Evolutionary conservation across 2,113 vertebrate genomes (phyloP).

Genomic region (Seriola aureovittata): DNA sequence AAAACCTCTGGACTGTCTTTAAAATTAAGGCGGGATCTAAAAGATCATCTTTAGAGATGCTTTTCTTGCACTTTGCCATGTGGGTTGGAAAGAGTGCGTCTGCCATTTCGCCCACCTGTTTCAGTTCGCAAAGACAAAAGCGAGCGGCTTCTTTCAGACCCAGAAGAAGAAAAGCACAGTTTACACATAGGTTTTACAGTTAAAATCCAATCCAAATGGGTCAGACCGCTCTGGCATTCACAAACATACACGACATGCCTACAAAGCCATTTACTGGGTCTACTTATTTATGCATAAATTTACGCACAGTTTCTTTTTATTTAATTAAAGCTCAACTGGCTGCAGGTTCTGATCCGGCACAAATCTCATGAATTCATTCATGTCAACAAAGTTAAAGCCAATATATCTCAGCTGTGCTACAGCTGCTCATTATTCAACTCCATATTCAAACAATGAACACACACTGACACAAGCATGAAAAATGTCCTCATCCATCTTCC

Average conservation of each 20-base stretch:
- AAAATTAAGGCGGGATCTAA: too few relatives aligned
- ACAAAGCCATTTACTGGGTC: background rate
- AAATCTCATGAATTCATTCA: slow-evolving; percentile 28
- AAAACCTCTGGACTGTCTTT: background rate
- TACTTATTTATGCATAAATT: background rate
- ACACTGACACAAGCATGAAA: slow-evolving; percentile 22
- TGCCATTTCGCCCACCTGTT: background rate
- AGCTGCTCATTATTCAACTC: slow-evolving; percentile 38
- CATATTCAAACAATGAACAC: slow-evolving; percentile 13
- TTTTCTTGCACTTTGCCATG: slow-evolving; percentile 8
- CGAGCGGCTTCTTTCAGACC: slow-evolving; percentile 25
- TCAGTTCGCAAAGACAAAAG: slow-evolving; percentile 26
- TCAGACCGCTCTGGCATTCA: slow-evolving; percentile 1
- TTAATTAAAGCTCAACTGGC: slow-evolving; percentile 20
- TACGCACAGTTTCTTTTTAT: slow-evolving; percentile 24
- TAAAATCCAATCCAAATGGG: background rate
- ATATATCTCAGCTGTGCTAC: slow-evolving; percentile 35
- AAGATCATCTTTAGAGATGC: background rate
- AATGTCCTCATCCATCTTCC: slow-evolving; percentile 30
- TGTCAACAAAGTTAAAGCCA: slow-evolving; percentile 47
- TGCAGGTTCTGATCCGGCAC: slow-evolving; percentile 10
- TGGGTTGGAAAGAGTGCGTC: background rate
- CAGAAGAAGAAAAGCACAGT: slow-evolving; percentile 3
- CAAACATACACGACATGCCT: slow-evolving; percentile 27
- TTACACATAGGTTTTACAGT: slow-evolving; percentile 32